Evolutionary conservation across 2,797 vertebrate genomes (phyloP), one percentile per base, ranked within the genome.

Genomic region (Alexandromys oeconomus): DNA sequence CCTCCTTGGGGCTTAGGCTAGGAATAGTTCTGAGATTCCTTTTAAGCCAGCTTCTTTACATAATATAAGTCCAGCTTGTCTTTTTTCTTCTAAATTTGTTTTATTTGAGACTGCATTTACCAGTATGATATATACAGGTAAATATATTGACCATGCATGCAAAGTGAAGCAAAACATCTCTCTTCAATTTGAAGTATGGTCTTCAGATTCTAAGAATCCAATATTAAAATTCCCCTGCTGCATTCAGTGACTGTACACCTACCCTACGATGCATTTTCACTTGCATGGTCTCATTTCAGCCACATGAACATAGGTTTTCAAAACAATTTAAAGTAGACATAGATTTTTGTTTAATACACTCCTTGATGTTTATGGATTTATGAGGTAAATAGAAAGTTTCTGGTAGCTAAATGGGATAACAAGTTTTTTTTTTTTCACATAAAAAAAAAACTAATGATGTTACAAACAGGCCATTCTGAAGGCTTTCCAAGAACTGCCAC

Each of bases 401-500:
- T 95, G 37, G 25, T n/a, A 84, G 34, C 2, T 92, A 94, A 90
- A 92, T 90, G 29, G 23, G 71, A 87, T 73, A 96, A 54, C 57
- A 87, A 89, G 89, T 87, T 97, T 96, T 97, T 96, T 40, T 40
- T 40, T 76, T 77, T 93, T 90, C 57, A 59, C 23, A 85, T 23
- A 59, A 91, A 80, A 54, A 61, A 57, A 90, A 96, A 94, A 84
- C 51, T 37, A 82, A 94, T 65, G 3, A 69, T 93, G 84, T 54
- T 76, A 29, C 63, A 95, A 91, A 31, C 51, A 73, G 67, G 85
- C 88, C 95, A 93, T 94, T 98, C 94, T 92, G 40, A 34, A 89
- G 87, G 19, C 81, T 91, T 98, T 98, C 97, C 93, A 96, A 31
- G 97, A 98, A 98, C n/a, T 97, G 48, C 84, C 63, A 94, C 90